A percentile compares a stretch with the other conserved stretches of the same genome.
Evolutionary conservation across 2,888 invertebrate species (phyloP).

Genomic region (Xanthorhoe designata): DNA sequence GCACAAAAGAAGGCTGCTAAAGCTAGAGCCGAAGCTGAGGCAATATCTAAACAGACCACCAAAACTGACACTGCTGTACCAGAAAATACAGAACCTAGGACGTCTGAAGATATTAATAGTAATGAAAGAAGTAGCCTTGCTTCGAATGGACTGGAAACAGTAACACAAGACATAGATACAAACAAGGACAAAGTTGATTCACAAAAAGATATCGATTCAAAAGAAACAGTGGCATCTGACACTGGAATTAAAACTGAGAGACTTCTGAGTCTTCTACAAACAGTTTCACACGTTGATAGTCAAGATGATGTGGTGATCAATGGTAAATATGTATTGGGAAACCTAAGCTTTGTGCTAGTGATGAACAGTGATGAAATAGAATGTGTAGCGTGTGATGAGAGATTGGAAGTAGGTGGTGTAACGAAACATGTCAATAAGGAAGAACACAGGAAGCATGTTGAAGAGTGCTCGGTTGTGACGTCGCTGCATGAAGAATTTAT

Average conservation of each 20-base stretch:
- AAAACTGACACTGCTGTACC: background rate
- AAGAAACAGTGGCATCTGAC: background rate
- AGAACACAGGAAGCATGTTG: conserved; percentile 33
- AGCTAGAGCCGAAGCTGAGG: background rate
- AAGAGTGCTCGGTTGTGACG: conserved; percentile 41
- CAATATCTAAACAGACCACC: background rate
- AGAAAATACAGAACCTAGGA: background rate
- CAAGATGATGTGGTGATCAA: conserved; percentile 30
- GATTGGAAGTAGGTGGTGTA: conserved; percentile 12
- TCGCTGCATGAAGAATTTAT: conserved; percentile 57
- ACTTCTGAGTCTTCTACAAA: conserved; percentile 16
- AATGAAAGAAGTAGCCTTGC: background rate
- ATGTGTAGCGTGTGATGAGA: conserved; percentile 30
- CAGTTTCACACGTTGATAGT: conserved; percentile 17
- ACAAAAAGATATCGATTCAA: background rate
- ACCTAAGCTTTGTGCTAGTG: conserved; percentile 34
- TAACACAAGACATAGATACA: background rate
- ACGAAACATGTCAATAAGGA: conserved; percentile 21
- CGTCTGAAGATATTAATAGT: background rate
- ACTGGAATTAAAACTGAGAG: conserved; percentile 17
- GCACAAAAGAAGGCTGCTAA: conserved; percentile 22
- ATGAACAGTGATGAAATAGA: background rate
- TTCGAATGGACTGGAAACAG: background rate
- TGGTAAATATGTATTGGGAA: conserved; percentile 22
- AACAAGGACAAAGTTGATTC: background rate